Evolutionary conservation across 2,113 vertebrate species (phyloP).

Genomic region (Asarcornis scutulata): DNA sequence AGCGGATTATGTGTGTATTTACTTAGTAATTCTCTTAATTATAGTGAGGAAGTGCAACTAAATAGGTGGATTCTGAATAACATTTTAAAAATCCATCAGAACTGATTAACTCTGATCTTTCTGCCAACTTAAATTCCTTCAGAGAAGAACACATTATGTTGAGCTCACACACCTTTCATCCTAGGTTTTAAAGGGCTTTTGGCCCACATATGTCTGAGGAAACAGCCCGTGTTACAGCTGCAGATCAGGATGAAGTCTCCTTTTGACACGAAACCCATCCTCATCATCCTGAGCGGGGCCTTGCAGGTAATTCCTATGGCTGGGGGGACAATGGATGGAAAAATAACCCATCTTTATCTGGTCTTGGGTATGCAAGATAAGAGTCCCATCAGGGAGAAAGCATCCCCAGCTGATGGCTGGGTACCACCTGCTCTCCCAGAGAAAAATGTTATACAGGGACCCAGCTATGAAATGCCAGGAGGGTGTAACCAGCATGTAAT

Average conservation of each 20-base stretch:
- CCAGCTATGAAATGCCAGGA: background rate
- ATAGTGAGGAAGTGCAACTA: background rate
- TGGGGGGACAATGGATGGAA: background rate
- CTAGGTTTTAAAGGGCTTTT: background rate
- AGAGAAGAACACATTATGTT: background rate
- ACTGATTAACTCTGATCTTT: background rate
- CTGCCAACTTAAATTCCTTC: background rate
- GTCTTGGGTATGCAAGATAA: background rate
- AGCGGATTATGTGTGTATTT: background rate
- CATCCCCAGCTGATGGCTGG: background rate
- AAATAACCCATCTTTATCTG: background rate
- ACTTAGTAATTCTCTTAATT: background rate
- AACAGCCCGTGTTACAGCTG: background rate
- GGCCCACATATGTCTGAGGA: rapidly evolving
- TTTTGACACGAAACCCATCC: background rate
- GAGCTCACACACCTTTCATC: rapidly evolving
- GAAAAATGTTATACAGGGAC: background rate
- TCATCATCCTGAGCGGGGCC: background rate
- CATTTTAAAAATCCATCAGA: background rate
- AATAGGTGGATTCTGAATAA: background rate
- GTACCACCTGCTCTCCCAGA: background rate
- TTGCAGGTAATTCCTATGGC: background rate
- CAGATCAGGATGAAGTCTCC: background rate
- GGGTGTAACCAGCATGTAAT: background rate
- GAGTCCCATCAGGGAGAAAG: background rate